These are phyloP conservation scores for Halyomorpha halys DNA, from an alignment of 1,140 invertebrate genomes.

Conservation along the genomic window DNA sequence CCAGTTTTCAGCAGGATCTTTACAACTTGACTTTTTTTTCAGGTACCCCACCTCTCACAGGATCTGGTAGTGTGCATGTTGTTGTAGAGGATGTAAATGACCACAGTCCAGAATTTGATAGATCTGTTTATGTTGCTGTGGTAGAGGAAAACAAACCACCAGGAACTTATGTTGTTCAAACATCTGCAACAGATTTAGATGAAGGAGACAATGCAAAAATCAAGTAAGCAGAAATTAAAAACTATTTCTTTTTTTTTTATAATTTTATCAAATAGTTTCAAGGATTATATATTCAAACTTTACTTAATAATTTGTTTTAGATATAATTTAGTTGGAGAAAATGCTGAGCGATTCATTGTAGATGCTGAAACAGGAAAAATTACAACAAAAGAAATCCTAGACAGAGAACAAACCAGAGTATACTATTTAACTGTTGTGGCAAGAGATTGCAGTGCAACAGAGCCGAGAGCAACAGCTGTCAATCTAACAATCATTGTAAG, in stretches of 20 bases:
- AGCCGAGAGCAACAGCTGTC: constrained; percentile 62
- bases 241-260: constrained; percentile 14
- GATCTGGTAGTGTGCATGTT: constrained; percentile 74
- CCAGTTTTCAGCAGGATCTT: too few relatives aligned
- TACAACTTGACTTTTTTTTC: constrained; percentile 34
- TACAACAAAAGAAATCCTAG: constrained; percentile 54
- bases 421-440: constrained; percentile 77
- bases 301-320: constrained; percentile 34
- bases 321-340: constrained; percentile 70
- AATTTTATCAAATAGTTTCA: not conserved
- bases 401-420: constrained; percentile 62
- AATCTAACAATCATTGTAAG: constrained; percentile 67
- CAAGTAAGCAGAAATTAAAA: constrained; percentile 39
- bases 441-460: constrained; percentile 73
- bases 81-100: constrained; percentile 90
- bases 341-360: constrained; percentile 61
- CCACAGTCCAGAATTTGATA: constrained; percentile 73
- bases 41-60: constrained; percentile 81
- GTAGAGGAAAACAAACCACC: constrained; percentile 65
- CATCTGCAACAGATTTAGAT: constrained; percentile 68
- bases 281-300: not conserved
- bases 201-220: constrained; percentile 74
- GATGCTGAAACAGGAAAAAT: constrained; percentile 65
- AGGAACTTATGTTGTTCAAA: constrained; percentile 59
- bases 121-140: constrained; percentile 61